Evolutionary conservation across 2,797 vertebrate species (phyloP), one percentile per base, ranked within the genome.

Genomic region (Pseudochaenichthys georgianus): DNA sequence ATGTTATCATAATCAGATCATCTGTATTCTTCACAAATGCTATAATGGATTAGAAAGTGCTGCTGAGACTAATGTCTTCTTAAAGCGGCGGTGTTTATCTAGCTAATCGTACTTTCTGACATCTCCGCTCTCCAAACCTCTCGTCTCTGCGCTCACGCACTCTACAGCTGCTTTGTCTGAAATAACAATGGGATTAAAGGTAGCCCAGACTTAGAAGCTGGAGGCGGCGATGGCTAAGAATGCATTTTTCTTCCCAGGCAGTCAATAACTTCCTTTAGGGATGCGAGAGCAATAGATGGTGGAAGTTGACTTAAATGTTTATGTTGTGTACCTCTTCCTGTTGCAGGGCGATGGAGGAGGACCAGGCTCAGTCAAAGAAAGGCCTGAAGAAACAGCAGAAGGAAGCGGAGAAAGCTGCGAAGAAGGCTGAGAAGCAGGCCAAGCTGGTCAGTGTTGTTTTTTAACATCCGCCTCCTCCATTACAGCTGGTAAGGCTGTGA

Each of bases 161-260:
- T 38, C 66, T 62, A 72, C 80, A 78, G 77, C 57, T 81, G 85
- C 82, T 90, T 86, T 73, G 74, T 82, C 52, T 59, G 64, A 54
- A 68, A 72, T 8, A 90, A 93, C 91, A 93, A 93, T 91, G 76
- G 80, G 78, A 82, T 88, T 91, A 84, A 89, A 92, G 77, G 64
- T 73, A 57, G 66, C 5, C 4, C 45, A 42, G 54, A 84, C 82
- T 86, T 87, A 75, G 87, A 92, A 90, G 81, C 77, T 66, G 28
- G 67, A 81, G 69, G 78, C 82, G 84, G 60, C 67, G 59, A 87
- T 83, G 75, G 86, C 76, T 80, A 54, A 43, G 67, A 89, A 87
- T 90, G 61, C 66, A 85, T 96, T 96, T 52, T 38, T 96, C 96
- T 94, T 97, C 95, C 95, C 96, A 97, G 95, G 95, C 94, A 89